Evolutionary conservation across 2,113 vertebrate genomes (phyloP), one percentile per base, ranked within the genome.

Genomic region (Rallus limicola): DNA sequence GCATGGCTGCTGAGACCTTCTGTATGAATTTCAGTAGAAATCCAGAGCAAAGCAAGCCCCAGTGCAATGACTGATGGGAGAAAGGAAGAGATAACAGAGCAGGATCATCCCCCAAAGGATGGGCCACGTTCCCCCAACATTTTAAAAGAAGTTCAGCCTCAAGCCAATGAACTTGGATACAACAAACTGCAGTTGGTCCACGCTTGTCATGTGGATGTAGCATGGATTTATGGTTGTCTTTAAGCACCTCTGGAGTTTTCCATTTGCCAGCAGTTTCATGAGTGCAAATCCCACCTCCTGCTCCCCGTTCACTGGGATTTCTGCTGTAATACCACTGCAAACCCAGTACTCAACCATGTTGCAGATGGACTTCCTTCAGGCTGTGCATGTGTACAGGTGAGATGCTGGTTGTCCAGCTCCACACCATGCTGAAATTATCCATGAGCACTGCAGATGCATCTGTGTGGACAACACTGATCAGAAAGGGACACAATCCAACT

Each of bases 51-150:
- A 78, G 28, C 16, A 36, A 60, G 17, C 19, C 31, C 26, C 38
- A 68, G 4, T 0, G 1, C 68, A 63, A 48, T 15, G 26, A 74
- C 55, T 0, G 3, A 24, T 14, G 18, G 0, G 5, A 55, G 48
- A 33, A 68, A 8, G 25, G 52, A 63, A 48, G 18, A 55, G 29
- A 26, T 19, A 64, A 68, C 15, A 34, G 70, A 34, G 46, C 36
- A 33, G 62, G 64, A 64, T 55, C n/a, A 28, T 12, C 23, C 63
- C 31, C 44, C 58, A 44, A 55, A 2, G 28, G 56, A 55, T 0
- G 5, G 69, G 55, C 16, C 2, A 0, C 1, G 0, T 26, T 23
- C 12, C 67, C 25, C 62, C 46, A 21, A 56, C 10, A 34, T 63
- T 74, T 63, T 50, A 18, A 60, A 86, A 72, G 38, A 29, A 36